Conservation (phyloP, 2,113 vertebrate genomes). For the Gracilinanus agilis region DNA sequence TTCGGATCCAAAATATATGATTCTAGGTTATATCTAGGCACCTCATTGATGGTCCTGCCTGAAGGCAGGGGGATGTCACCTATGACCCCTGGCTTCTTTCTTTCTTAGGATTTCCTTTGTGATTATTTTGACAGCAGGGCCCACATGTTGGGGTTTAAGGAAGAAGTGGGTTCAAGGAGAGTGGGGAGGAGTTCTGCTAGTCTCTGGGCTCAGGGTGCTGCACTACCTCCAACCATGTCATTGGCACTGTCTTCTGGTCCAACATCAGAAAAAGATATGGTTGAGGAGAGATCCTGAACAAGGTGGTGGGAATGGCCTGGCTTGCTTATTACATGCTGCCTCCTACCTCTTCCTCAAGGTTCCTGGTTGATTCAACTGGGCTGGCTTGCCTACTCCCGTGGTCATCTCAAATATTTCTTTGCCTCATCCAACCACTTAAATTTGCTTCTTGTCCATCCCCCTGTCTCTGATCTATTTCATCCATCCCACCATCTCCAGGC, state of each 20-base stretch:
- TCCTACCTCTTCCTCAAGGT: not conserved
- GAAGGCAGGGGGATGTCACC: not conserved
- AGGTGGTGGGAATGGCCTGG: not conserved
- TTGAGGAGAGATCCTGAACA: not conserved
- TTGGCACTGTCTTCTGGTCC: too few species aligned
- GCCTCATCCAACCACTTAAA: too few species aligned
- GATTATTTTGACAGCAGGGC: conserved; percentile 4
- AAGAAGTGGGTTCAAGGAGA: conserved; percentile 76
- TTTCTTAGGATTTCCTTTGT: conserved; percentile 10
- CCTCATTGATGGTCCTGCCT: not conserved
- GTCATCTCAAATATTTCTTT: not conserved
- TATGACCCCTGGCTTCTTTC: not conserved
- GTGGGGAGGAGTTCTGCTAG: conserved; percentile 41
- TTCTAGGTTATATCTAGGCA: not conserved
- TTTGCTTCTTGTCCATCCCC: too few species aligned
- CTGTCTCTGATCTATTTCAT: too few species aligned
- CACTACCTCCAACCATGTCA: not conserved
- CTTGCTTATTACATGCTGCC: not conserved
- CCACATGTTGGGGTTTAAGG: conserved; percentile 54
- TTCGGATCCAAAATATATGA: not conserved
- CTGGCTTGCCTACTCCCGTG: not conserved
- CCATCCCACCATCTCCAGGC: too few species aligned
- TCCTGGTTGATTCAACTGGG: not conserved
- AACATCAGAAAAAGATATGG: not conserved
- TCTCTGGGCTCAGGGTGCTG: not conserved